Evolutionary conservation across 2,888 invertebrate genomes (phyloP).

Genomic region (Phyllotreta cruciferae): DNA sequence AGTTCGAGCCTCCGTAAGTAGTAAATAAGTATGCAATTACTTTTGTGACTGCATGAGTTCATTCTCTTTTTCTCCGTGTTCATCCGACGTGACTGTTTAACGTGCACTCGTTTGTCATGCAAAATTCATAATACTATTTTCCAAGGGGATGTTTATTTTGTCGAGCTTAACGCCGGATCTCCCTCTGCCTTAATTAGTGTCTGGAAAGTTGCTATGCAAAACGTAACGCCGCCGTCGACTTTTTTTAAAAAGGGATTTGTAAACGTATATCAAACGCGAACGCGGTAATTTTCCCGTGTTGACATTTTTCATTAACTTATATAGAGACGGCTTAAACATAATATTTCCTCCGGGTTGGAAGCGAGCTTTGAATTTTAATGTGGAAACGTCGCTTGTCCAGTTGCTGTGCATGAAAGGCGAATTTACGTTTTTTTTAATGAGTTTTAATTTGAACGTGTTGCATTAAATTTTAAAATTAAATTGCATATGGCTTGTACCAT

Average conservation of each 20-base stretch:
- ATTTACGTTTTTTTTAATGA: no score
- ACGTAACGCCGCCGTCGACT: slow-evolving; percentile 7
- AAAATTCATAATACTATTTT: slow-evolving; percentile 26
- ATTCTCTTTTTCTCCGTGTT: background rate
- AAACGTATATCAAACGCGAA: slow-evolving; percentile 3
- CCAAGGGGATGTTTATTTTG: slow-evolving; percentile 25
- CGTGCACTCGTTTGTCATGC: slow-evolving; percentile 10
- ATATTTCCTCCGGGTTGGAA: background rate
- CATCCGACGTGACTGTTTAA: slow-evolving; percentile 14
- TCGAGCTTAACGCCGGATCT: slow-evolving; percentile 8
- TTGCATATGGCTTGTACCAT: no score
- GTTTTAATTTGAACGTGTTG: no score
- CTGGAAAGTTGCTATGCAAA: slow-evolving; percentile 9
- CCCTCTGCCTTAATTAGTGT: slow-evolving; percentile 19
- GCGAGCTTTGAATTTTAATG: background rate
- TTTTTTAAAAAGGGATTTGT: slow-evolving; percentile 23
- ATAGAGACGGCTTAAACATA: slow-evolving; percentile 4
- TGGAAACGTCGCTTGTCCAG: background rate
- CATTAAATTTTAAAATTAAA: no score
- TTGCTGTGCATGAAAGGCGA: background rate
- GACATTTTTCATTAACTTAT: slow-evolving; percentile 26
- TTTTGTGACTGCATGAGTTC: no score
- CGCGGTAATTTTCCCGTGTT: slow-evolving; percentile 20
- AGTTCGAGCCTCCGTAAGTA: no score
- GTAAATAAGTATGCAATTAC: no score